Percentiles rank a stretch among this genome's conserved stretches.
These are phyloP conservation scores for Atherinomorus stipes DNA, from an alignment of 2,113 vertebrate genomes.

Conservation along the genomic window DNA sequence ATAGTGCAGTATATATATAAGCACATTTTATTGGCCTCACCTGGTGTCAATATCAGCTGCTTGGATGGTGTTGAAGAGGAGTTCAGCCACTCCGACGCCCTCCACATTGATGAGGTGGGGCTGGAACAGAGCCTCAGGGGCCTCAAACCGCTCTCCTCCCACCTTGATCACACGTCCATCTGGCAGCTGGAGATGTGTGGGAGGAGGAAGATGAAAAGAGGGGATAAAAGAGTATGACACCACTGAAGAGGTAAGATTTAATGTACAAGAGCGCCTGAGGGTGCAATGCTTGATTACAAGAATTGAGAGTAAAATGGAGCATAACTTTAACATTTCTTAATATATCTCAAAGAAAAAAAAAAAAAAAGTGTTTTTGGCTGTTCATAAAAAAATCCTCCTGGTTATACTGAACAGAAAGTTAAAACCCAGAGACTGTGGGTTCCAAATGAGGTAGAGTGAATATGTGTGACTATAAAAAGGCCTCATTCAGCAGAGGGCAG, in stretches of 20 bases:
- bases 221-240: conserved; percentile 21
- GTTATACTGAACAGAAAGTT: not conserved
- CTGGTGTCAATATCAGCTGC: conserved; percentile 98
- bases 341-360: too few relatives aligned
- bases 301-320: conserved; percentile 12
- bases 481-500: conserved; percentile 80
- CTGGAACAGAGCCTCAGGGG: conserved; percentile 97
- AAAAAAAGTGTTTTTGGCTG: not conserved
- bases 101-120: conserved; percentile 99
- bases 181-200: conserved; percentile 87
- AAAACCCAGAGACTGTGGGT: conserved; percentile 7
- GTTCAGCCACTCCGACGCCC: conserved; percentile 96
- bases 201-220: conserved; percentile 47
- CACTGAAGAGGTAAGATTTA: conserved; percentile 30
- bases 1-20: not conserved
- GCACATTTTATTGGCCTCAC: conserved; percentile 69
- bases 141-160: conserved; percentile 97
- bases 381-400: not conserved
- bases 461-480: conserved; percentile 71
- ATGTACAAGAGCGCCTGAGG: conserved; percentile 26
- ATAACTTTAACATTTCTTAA: conserved; percentile 1
- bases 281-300: conserved; percentile 15
- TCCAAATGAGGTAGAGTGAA: conserved; percentile 29
- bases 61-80: conserved; percentile 99
- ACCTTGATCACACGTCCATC: conserved; percentile 99